Conservation (phyloP, 2,888 invertebrate species). For the Cheilosia grossa region DNA sequence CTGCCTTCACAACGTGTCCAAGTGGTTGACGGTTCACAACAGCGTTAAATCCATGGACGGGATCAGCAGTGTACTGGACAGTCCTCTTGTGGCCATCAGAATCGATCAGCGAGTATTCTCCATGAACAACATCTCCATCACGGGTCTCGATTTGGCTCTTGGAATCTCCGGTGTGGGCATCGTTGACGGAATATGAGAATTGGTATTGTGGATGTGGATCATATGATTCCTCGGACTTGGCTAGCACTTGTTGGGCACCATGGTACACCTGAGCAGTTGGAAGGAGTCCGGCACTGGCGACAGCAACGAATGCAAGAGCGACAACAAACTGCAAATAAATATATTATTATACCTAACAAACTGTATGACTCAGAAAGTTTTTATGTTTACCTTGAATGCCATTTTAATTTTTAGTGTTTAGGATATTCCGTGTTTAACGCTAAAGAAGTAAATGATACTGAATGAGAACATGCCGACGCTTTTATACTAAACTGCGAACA, state of each 20-base stretch:
- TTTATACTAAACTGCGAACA: constrained; percentile 47
- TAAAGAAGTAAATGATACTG: constrained; percentile 46
- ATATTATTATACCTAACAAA: too few species aligned
- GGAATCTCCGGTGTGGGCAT: constrained; percentile 82
- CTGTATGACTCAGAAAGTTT: not conserved
- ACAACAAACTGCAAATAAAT: constrained; percentile 76
- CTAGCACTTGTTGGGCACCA: constrained; percentile 72
- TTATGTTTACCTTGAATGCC: constrained; percentile 78
- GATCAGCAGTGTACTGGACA: constrained; percentile 84
- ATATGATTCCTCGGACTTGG: constrained; percentile 74
- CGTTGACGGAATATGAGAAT: constrained; percentile 82
- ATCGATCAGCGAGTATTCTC: constrained; percentile 82
- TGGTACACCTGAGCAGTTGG: constrained; percentile 65
- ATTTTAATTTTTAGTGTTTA: constrained; percentile 72
- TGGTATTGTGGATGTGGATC: constrained; percentile 80
- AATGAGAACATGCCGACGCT: constrained; percentile 9
- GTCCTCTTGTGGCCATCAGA: constrained; percentile 85
- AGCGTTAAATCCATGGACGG: constrained; percentile 75
- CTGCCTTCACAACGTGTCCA: constrained; percentile 71
- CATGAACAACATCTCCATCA: constrained; percentile 85
- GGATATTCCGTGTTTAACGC: constrained; percentile 44
- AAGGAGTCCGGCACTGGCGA: constrained; percentile 77
- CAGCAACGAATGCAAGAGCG: constrained; percentile 77
- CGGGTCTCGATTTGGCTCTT: constrained; percentile 85
- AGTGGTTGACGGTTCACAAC: constrained; percentile 75